Conservation (phyloP, 2,888 invertebrate species). For the Oscheius sp. region DNA sequence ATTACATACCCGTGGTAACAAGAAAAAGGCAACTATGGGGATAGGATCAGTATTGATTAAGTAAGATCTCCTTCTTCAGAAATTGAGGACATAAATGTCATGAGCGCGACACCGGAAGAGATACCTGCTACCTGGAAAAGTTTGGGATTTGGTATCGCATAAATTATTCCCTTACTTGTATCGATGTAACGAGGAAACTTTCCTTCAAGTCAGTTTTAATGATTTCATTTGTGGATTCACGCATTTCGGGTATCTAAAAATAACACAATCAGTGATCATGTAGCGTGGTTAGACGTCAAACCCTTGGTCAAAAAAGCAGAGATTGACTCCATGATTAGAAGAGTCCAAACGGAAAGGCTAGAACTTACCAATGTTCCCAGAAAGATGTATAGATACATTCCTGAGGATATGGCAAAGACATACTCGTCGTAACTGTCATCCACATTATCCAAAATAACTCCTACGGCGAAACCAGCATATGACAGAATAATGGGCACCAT, state of each 20-base stretch:
- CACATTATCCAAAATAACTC: conserved; percentile 64
- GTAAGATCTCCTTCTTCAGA: conserved; percentile 27
- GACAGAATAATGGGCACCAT: conserved; percentile 65
- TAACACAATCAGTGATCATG: conserved; percentile 20
- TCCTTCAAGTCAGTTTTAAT: conserved; percentile 61
- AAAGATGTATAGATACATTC: conserved; percentile 72
- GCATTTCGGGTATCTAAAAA: conserved; percentile 69
- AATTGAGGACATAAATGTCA: conserved; percentile 35
- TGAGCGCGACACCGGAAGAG: conserved; percentile 30
- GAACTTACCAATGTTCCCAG: conserved; percentile 68
- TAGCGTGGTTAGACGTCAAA: conserved; percentile 21
- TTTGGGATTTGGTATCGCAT: conserved; percentile 3
- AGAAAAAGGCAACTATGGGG: too few species aligned
- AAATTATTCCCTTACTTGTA: conserved; percentile 47
- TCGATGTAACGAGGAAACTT: conserved; percentile 56
- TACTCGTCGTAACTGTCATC: conserved; percentile 68
- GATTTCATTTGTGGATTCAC: conserved; percentile 66
- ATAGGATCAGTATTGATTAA: conserved; percentile 1
- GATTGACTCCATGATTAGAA: conserved; percentile 7
- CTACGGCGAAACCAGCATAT: conserved; percentile 65
- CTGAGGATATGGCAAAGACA: conserved; percentile 68
- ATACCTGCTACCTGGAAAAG: conserved; percentile 33
- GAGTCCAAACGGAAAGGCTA: background rate
- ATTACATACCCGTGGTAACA: conserved; percentile 17
- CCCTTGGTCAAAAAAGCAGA: background rate